phyloP scores from a whole-genome alignment of 2,113 vertebrate species.

The Choloepus hoffmanni region DNA sequence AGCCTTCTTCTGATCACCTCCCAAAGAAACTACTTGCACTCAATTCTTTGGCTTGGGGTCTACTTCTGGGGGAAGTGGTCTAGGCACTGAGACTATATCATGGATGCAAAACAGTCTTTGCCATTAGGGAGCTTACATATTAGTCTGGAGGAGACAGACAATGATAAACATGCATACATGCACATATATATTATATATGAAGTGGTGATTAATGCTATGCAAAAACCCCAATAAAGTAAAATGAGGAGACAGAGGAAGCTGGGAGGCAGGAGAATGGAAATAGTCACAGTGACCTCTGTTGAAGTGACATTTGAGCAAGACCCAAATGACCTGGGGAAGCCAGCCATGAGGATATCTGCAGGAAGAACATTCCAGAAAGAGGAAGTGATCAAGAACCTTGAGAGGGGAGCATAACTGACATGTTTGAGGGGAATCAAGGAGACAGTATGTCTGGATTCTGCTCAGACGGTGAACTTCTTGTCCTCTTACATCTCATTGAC shows the following conservation, averaged over 20 bases:
- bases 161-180: background rate
- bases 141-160: background rate
- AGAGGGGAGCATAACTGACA: background rate
- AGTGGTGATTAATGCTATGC: background rate
- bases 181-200: no score
- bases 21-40: background rate
- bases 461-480: fast-evolving
- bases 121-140: background rate
- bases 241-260: background rate
- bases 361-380: background rate
- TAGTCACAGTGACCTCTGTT: background rate
- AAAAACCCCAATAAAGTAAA: no score
- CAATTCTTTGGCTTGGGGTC: background rate
- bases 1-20: background rate
- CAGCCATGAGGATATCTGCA: background rate
- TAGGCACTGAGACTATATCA: background rate
- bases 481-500: background rate
- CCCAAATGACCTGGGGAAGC: background rate
- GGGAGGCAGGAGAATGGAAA: background rate
- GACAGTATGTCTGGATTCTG: background rate
- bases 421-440: background rate
- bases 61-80: background rate
- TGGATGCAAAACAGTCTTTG: background rate
- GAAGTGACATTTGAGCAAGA: background rate
- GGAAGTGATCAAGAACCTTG: background rate